Percentiles rank a stretch among this genome's conserved stretches.
Evolutionary conservation across 2,113 vertebrate genomes (phyloP).

Genomic region (Pseudopipra pipra): DNA sequence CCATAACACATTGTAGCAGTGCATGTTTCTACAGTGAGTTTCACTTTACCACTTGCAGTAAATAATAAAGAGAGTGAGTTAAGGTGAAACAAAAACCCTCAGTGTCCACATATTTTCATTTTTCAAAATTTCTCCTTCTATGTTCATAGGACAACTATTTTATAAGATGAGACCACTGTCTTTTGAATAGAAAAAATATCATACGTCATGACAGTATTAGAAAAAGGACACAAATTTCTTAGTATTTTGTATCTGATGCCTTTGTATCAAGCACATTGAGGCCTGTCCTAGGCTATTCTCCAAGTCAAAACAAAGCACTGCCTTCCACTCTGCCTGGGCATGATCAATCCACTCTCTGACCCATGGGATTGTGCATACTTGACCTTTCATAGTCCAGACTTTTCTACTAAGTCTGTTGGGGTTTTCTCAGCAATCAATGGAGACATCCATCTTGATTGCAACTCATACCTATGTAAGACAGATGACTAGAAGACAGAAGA

Average conservation of each 20-base stretch:
- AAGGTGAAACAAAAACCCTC: neutral
- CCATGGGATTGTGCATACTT: neutral
- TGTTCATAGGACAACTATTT: neutral
- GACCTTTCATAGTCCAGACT: neutral
- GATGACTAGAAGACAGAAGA: neutral
- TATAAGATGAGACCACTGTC: neutral
- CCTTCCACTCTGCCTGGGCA: neutral
- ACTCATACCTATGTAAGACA: neutral
- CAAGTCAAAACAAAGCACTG: neutral
- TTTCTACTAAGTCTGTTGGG: neutral
- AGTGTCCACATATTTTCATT: neutral
- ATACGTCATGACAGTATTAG: neutral
- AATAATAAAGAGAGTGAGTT: neutral
- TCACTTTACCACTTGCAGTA: neutral
- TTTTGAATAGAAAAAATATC: neutral
- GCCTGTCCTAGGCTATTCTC: neutral
- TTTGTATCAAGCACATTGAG: neutral
- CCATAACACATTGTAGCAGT: neutral
- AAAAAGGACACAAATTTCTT: neutral
- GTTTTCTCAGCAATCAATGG: neutral
- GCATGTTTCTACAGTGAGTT: neutral
- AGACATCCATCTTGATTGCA: neutral
- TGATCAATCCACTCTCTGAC: neutral
- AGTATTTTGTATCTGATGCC: neutral
- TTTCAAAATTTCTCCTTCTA: neutral